phyloP scores from a whole-genome alignment of 2,113 vertebrate species.

The Ibidorhyncha struthersii region DNA sequence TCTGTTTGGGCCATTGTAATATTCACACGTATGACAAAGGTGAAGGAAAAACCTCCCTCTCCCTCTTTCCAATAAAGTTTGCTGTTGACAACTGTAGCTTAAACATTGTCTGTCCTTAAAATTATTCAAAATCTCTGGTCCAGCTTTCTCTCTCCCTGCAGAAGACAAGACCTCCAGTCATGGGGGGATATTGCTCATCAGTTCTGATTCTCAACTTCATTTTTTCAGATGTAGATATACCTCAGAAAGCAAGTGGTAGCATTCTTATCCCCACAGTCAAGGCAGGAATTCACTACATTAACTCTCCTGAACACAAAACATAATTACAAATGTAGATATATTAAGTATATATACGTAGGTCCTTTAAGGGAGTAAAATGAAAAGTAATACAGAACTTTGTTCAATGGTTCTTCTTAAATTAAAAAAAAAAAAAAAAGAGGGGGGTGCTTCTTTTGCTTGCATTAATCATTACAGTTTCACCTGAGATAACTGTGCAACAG shows the following conservation, averaged over 20 bases:
- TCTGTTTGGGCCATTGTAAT: conserved; percentile 38
- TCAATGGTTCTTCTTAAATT: background rate
- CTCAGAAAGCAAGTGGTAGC: background rate
- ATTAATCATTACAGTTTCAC: background rate
- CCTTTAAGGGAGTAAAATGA: background rate
- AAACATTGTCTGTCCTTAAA: background rate
- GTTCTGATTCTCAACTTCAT: background rate
- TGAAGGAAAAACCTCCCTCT: conserved; percentile 28
- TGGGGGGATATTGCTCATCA: background rate
- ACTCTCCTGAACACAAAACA: background rate
- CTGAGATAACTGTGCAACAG: background rate
- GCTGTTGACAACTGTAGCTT: conserved; percentile 2
- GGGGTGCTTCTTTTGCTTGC: background rate
- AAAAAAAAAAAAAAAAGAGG: background rate
- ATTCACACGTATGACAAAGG: conserved; percentile 3
- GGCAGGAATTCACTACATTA: background rate
- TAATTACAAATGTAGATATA: background rate
- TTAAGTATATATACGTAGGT: background rate
- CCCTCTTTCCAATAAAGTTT: conserved; percentile 20
- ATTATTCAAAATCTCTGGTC: conserved; percentile 13
- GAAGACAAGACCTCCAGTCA: background rate
- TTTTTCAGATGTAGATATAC: background rate
- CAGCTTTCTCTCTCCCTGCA: background rate
- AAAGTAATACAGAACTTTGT: background rate
- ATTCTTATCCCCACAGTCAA: background rate